phyloP scores from a whole-genome alignment of 64 coral and sea anemone species.

The Dendrophyllia cribrosa region DNA sequence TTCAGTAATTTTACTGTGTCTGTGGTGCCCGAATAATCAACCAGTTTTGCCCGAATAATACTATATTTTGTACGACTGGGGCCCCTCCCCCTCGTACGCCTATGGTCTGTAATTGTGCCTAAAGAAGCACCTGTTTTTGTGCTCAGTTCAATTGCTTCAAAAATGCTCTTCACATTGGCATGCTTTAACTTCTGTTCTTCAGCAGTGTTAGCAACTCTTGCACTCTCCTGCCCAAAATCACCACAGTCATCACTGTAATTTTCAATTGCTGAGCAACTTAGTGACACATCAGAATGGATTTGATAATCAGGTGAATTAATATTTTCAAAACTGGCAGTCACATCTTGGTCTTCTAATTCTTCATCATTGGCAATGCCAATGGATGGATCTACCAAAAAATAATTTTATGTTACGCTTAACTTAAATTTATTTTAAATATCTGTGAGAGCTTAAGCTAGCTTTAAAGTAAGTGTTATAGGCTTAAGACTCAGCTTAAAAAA shows the following conservation, averaged over 20 bases:
- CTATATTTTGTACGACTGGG: no score
- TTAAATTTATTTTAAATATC: no score
- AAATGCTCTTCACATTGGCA: slow-evolving; percentile 28
- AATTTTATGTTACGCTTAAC: no score
- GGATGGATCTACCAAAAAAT: slow-evolving; percentile 14
- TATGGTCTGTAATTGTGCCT: slow-evolving; percentile 8
- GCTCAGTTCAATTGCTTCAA: slow-evolving; percentile 49
- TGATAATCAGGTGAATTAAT: background rate
- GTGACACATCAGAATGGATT: background rate
- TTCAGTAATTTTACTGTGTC: no score
- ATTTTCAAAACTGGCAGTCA: background rate
- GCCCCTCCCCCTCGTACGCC: no score
- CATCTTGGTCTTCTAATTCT: slow-evolving; percentile 25
- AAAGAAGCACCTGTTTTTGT: slow-evolving; percentile 31
- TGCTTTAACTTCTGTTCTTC: slow-evolving; percentile 8
- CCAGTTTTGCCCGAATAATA: no score
- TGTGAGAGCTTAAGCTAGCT: no score
- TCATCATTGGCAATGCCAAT: background rate
- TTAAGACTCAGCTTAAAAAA: no score
- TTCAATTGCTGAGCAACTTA: background rate
- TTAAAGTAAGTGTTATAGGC: no score
- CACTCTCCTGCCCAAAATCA: background rate
- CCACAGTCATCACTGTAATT: background rate
- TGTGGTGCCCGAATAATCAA: no score
- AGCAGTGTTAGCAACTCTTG: background rate